Percentiles rank a stretch among this genome's conserved stretches.
Conservation (phyloP, 2,888 invertebrate species). For the Papilio protenor region DNA sequence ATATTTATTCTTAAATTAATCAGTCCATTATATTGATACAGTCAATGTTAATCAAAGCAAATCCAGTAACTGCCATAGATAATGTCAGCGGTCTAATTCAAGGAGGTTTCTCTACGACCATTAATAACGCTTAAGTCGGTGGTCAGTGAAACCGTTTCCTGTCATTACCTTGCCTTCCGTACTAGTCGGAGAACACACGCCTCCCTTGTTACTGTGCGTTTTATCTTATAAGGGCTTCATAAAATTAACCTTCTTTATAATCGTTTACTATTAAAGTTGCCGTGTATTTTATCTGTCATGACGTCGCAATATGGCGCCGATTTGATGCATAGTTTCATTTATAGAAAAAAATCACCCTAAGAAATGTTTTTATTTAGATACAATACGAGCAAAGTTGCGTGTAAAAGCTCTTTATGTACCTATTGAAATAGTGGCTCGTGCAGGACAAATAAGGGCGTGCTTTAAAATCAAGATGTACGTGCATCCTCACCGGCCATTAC, state of each 20-base stretch:
- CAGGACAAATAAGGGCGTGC: background rate
- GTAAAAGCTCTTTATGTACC: background rate
- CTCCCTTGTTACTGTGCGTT: background rate
- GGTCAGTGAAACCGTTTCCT: constrained; percentile 54
- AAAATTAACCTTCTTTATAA: background rate
- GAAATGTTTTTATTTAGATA: too few species aligned
- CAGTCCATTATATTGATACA: background rate
- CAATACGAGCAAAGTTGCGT: too few species aligned
- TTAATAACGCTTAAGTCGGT: constrained; percentile 42
- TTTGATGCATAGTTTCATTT: background rate
- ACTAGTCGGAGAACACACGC: constrained; percentile 1
- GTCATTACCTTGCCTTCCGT: constrained; percentile 49
- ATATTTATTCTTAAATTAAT: background rate
- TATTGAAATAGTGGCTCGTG: background rate
- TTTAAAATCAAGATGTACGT: constrained; percentile 30
- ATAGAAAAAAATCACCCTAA: background rate
- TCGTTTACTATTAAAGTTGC: background rate
- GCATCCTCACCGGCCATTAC: constrained; percentile 1
- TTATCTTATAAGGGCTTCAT: constrained; percentile 21
- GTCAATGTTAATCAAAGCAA: constrained; percentile 8
- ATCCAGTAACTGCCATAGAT: background rate
- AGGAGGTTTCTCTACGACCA: constrained; percentile 31
- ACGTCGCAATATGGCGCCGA: background rate
- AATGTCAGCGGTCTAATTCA: constrained; percentile 7
- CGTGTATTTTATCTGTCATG: background rate